Percentiles rank a stretch among this genome's conserved stretches.
These are phyloP conservation scores for Ciconia nigra DNA, from an alignment of 2,797 vertebrate species.

Conservation along the genomic window DNA sequence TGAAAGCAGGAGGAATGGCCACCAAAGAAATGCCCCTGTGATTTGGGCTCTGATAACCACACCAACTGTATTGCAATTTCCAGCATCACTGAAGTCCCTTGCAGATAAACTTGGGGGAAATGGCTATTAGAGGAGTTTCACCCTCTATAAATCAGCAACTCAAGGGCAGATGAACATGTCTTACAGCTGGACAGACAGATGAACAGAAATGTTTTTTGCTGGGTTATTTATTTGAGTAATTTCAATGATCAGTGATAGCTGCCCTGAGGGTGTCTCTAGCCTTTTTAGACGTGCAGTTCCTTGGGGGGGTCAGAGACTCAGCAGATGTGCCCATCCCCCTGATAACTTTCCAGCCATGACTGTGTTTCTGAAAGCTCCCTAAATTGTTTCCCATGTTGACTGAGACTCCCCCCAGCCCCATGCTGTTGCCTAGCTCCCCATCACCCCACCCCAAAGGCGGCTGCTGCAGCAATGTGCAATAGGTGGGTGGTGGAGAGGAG, in stretches of 20 bases:
- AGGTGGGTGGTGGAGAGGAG: background rate
- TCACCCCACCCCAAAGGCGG: background rate
- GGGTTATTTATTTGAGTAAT: background rate
- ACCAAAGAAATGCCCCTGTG: background rate
- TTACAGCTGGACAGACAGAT: background rate
- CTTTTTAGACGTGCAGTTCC: background rate
- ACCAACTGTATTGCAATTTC: rapidly evolving
- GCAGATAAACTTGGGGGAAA: background rate
- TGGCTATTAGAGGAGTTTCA: background rate
- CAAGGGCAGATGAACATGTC: background rate
- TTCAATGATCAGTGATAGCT: background rate
- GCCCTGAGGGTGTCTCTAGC: background rate
- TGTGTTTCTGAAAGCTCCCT: background rate
- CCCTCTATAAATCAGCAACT: background rate
- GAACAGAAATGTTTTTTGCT: background rate
- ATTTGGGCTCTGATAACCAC: background rate
- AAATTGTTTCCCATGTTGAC: background rate
- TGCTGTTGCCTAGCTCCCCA: background rate
- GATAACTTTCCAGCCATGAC: background rate
- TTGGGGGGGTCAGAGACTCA: background rate
- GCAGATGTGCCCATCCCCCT: background rate
- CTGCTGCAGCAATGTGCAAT: background rate
- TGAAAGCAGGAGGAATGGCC: background rate
- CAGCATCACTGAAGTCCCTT: background rate
- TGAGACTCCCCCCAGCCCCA: background rate